These are phyloP conservation scores for Ctenomys sociabilis DNA, from an alignment of 2,113 vertebrate species.

Conservation along the genomic window DNA sequence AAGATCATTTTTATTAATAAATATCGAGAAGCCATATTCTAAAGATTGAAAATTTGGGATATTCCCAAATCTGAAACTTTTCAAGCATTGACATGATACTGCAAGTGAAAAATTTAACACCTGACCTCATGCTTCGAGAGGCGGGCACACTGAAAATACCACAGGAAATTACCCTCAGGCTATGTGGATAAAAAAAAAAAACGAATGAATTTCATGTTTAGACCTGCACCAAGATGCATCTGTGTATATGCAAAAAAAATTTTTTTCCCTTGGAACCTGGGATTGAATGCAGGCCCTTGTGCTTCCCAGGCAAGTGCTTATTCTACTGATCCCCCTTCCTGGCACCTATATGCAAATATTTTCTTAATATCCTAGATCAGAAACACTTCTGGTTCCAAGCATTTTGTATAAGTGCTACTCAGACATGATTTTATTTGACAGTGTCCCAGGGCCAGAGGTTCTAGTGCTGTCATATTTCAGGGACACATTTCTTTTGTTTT, in stretches of 20 bases:
- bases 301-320: no score
- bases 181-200: neutral
- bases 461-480: neutral
- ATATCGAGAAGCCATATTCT: neutral
- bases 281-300: no score
- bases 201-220: neutral
- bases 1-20: neutral
- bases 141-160: neutral
- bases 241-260: neutral
- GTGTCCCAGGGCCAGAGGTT: neutral
- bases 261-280: no score
- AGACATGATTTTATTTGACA: neutral
- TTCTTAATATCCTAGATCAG: neutral
- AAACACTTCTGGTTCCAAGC: neutral
- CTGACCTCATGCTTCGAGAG: neutral
- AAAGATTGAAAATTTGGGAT: neutral
- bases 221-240: neutral
- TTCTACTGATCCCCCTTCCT: no score
- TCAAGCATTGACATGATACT: neutral
- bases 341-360: neutral
- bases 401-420: neutral
- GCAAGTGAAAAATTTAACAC: neutral
- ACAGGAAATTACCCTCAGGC: neutral
- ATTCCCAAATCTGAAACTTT: neutral
- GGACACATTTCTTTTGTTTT: neutral